phyloP scores from a whole-genome alignment of 2,113 vertebrate species.

The Brevimyrus niger region DNA sequence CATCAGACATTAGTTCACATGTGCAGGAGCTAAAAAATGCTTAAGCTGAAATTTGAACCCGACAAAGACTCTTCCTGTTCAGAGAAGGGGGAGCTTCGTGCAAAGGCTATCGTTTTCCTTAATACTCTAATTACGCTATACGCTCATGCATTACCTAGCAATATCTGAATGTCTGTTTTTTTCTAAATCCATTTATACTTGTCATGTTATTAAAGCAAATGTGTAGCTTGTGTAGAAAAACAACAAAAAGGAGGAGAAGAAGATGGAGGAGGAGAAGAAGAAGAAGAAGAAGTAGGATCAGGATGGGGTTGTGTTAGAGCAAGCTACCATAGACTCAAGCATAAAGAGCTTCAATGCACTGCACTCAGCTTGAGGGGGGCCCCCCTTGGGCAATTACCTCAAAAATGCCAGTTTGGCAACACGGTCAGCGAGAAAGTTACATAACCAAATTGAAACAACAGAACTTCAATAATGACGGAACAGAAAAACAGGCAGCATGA shows the following conservation, averaged over 20 bases:
- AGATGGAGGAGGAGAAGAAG: neutral
- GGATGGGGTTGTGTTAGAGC: neutral
- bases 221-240: neutral
- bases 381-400: neutral
- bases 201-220: neutral
- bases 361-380: neutral
- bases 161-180: slow-evolving; percentile 5
- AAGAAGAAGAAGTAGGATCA: neutral
- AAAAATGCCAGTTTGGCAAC: slow-evolving; percentile 8
- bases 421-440: neutral
- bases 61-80: neutral
- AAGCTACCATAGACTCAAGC: neutral
- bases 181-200: neutral
- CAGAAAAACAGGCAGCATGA: neutral
- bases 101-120: neutral
- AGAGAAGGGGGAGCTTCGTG: neutral
- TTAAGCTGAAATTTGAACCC: neutral
- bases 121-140: neutral
- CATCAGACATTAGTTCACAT: neutral
- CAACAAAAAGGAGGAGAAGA: neutral
- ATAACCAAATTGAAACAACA: slow-evolving; percentile 5
- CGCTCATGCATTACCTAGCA: neutral
- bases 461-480: neutral
- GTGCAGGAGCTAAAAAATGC: neutral
- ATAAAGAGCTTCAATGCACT: neutral